Evolutionary conservation across 2,113 vertebrate species (phyloP).

Genomic region (Strigops habroptila): DNA sequence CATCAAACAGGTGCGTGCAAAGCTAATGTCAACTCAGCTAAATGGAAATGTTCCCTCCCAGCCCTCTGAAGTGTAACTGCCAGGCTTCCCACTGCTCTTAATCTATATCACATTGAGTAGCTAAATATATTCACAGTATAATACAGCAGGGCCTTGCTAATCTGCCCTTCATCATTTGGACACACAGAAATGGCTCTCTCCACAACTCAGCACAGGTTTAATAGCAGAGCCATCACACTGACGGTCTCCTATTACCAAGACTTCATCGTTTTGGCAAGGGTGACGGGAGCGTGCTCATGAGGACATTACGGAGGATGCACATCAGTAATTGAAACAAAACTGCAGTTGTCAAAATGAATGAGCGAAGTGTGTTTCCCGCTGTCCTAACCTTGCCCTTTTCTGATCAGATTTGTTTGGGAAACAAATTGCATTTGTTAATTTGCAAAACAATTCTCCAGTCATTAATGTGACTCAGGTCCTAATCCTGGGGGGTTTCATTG

Average conservation of each 20-base stretch:
- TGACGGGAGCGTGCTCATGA: background rate
- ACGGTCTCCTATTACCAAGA: background rate
- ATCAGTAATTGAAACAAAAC: slow-evolving; percentile 13
- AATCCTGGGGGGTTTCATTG: background rate
- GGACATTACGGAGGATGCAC: background rate
- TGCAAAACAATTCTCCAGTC: background rate
- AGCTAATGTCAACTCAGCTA: background rate
- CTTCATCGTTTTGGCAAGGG: background rate
- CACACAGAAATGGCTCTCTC: background rate
- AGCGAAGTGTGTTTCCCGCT: background rate
- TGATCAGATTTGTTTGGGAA: background rate
- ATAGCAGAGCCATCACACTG: background rate
- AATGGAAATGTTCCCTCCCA: background rate
- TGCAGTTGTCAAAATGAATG: slow-evolving; percentile 1
- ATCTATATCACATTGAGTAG: slow-evolving; percentile 26
- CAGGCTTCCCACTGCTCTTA: slow-evolving; percentile 27
- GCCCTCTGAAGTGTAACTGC: slow-evolving; percentile 9
- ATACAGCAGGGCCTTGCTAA: slow-evolving; percentile 16
- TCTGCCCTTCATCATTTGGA: slow-evolving; percentile 31
- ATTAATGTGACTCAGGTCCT: background rate
- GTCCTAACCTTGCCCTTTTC: slow-evolving; percentile 13
- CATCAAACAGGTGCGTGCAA: background rate
- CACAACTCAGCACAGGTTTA: background rate
- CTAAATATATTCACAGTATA: slow-evolving; percentile 28
- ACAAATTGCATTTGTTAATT: background rate